Evolutionary conservation across 92 coral and sea anemone genomes (phyloP).

Genomic region (Porites evermanni): DNA sequence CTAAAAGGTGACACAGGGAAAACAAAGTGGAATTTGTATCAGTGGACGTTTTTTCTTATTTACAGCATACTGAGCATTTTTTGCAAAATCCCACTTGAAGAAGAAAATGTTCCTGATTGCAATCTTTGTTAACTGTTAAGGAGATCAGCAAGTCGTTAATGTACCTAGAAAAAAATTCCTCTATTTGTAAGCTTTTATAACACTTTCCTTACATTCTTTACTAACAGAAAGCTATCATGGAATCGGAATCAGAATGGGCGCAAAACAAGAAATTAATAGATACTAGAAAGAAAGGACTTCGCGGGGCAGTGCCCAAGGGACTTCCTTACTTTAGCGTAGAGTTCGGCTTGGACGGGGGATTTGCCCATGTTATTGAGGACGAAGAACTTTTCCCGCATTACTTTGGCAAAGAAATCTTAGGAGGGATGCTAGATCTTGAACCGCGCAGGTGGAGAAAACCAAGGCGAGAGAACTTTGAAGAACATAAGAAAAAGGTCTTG

Average conservation of each 20-base stretch:
- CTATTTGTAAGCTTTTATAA: too few species aligned
- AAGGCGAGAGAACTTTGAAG: constrained; percentile 88
- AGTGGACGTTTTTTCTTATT: too few species aligned
- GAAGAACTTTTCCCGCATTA: constrained; percentile 90
- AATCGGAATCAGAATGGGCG: constrained; percentile 97
- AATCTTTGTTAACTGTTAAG: too few species aligned
- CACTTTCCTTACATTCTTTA: not conserved
- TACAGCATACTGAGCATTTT: too few species aligned
- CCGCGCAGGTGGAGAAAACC: constrained; percentile 96
- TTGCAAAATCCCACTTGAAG: too few species aligned
- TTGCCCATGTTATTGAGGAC: constrained; percentile 97
- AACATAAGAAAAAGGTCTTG: constrained; percentile 94
- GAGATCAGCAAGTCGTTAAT: too few species aligned
- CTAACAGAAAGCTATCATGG: constrained; percentile 93
- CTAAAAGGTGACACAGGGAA: not conserved
- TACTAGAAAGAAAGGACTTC: constrained; percentile 88
- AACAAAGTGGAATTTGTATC: too few species aligned
- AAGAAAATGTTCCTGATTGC: too few species aligned
- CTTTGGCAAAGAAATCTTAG: constrained; percentile 98
- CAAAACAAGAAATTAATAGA: constrained; percentile 94
- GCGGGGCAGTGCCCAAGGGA: constrained; percentile 88
- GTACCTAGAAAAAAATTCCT: too few species aligned
- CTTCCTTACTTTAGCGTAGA: constrained; percentile 97
- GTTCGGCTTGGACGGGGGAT: constrained; percentile 99
- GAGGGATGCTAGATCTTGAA: constrained; percentile 98